Percentiles rank a stretch among this genome's conserved stretches.
phyloP scores from a whole-genome alignment of 2,113 vertebrate genomes.

The Xyliphius kryptos region DNA sequence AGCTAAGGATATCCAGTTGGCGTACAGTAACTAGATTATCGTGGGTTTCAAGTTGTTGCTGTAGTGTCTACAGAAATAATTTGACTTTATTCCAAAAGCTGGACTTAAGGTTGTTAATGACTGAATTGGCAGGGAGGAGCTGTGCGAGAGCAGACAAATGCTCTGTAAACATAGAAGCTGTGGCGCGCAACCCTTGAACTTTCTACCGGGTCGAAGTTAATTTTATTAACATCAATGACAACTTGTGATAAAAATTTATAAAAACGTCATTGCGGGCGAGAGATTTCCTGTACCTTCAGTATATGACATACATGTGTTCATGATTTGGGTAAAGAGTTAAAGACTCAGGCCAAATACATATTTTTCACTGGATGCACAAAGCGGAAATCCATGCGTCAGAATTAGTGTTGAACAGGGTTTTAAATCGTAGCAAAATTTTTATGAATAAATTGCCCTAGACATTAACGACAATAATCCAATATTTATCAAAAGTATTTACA shows the following conservation, averaged over 20 bases:
- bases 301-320: slow-evolving; percentile 54
- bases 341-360: slow-evolving; percentile 58
- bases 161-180: slow-evolving; percentile 57
- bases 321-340: slow-evolving; percentile 57
- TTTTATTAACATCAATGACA: slow-evolving; percentile 65
- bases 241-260: slow-evolving; percentile 50
- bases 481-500: slow-evolving; percentile 43
- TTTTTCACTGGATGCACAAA: slow-evolving; percentile 55
- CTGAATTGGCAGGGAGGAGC: slow-evolving; percentile 62
- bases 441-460: slow-evolving; percentile 40
- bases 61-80: slow-evolving; percentile 47
- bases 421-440: slow-evolving; percentile 48
- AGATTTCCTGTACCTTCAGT: slow-evolving; percentile 51
- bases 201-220: slow-evolving; percentile 61
- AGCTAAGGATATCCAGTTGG: slow-evolving; percentile 61
- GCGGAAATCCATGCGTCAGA: slow-evolving; percentile 38
- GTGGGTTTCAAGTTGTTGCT: slow-evolving; percentile 50
- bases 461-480: slow-evolving; percentile 46
- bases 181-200: slow-evolving; percentile 52
- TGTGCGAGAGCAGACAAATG: slow-evolving; percentile 57
- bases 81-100: slow-evolving; percentile 55
- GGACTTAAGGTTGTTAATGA: slow-evolving; percentile 58
- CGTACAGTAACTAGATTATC: slow-evolving; percentile 48
- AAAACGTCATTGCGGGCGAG: slow-evolving; percentile 51
- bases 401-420: slow-evolving; percentile 47